phyloP scores from a whole-genome alignment of 2,113 vertebrate species.

The Brienomyrus longianalis region DNA sequence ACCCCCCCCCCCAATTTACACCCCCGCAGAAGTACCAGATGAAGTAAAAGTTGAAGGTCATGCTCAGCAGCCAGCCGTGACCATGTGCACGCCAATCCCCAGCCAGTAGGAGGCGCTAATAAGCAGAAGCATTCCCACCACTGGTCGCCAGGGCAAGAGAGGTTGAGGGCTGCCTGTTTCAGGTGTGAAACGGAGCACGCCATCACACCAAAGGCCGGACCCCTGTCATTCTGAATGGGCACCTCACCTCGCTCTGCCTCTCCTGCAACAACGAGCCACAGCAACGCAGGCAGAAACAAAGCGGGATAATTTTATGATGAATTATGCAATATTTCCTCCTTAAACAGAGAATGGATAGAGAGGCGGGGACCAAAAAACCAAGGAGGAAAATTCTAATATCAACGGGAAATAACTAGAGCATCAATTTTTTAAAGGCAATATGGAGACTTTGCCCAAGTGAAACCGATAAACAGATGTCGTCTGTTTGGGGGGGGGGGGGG shows the following conservation, averaged over 20 bases:
- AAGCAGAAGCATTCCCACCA: not conserved
- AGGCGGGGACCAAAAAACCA: not conserved
- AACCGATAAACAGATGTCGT: not conserved
- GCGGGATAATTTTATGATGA: not conserved
- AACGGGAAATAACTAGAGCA: not conserved
- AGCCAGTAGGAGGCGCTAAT: not conserved
- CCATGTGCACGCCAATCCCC: not conserved
- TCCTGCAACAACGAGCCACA: not conserved
- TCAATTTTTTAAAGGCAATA: conserved; percentile 13
- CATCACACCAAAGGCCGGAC: not conserved
- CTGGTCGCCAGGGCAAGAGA: not conserved
- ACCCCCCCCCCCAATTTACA: not conserved
- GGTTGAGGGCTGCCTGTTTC: not conserved
- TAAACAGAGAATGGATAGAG: conserved; percentile 1
- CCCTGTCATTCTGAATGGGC: not conserved
- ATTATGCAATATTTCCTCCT: conserved; percentile 7
- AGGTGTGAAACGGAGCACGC: not conserved
- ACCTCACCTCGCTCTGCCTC: not conserved
- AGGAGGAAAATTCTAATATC: not conserved
- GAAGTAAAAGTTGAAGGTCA: not conserved
- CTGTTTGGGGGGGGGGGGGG: not conserved
- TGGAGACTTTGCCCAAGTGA: not conserved
- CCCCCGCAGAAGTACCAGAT: not conserved
- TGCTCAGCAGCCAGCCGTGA: not conserved
- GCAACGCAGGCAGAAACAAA: not conserved